These are phyloP conservation scores for Eupsittula cactorum DNA, from an alignment of 2,113 vertebrate species.

Conservation along the genomic window DNA sequence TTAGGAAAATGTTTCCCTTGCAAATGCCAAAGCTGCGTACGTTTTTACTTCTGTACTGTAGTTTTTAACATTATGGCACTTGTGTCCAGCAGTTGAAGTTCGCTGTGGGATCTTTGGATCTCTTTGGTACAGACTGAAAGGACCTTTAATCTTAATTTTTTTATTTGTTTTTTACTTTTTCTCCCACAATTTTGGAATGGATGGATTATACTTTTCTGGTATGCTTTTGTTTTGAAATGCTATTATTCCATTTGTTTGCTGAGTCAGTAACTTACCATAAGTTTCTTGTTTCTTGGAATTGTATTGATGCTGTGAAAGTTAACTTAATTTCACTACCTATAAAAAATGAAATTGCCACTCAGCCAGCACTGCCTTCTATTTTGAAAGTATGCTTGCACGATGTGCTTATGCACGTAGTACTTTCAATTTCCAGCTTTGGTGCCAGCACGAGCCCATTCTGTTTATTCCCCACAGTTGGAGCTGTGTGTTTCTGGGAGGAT, in stretches of 20 bases:
- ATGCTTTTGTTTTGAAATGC: neutral
- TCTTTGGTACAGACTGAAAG: neutral
- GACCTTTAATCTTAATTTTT: neutral
- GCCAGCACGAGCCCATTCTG: neutral
- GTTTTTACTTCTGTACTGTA: neutral
- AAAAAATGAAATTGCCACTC: neutral
- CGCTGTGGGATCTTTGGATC: neutral
- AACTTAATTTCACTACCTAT: neutral
- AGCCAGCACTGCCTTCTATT: neutral
- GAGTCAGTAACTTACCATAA: neutral
- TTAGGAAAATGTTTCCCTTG: neutral
- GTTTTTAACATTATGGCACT: neutral
- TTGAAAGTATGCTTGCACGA: neutral
- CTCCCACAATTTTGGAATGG: neutral
- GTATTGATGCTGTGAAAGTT: neutral
- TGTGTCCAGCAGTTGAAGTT: neutral
- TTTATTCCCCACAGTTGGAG: neutral
- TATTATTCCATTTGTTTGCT: neutral
- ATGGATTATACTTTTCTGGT: neutral
- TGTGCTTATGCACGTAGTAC: neutral
- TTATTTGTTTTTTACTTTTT: too few relatives aligned
- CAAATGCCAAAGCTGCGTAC: constrained; percentile 8
- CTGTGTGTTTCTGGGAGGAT: neutral
- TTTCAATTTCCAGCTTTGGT: constrained; percentile 7
- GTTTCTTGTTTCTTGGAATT: neutral